Evolutionary conservation across 2,113 vertebrate genomes (phyloP).

Genomic region (Quiscalus mexicanus): DNA sequence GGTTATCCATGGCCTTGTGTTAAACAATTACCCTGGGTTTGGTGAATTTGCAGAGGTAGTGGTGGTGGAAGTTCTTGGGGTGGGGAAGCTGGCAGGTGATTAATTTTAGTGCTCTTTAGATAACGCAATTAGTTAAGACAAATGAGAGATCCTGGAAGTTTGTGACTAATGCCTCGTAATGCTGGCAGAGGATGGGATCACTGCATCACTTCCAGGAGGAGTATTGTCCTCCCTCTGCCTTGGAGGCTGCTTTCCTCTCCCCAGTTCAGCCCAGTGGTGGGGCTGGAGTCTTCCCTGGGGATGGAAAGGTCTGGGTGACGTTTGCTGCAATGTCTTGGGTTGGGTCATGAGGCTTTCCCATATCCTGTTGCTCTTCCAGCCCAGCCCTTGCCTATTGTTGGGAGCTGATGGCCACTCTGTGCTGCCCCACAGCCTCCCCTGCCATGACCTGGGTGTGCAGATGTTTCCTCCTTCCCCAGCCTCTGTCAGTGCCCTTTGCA

Average conservation of each 20-base stretch:
- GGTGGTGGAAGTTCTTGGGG: not conserved
- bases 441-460: not conserved
- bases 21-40: not conserved
- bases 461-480: not conserved
- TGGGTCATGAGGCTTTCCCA: not conserved
- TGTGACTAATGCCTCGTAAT: not conserved
- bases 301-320: not conserved
- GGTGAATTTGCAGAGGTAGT: not conserved
- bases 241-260: not conserved
- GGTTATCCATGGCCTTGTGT: not conserved
- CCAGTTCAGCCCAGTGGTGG: not conserved
- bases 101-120: not conserved
- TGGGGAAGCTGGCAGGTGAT: not conserved
- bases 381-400: not conserved
- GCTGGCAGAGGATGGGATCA: not conserved
- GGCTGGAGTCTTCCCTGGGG: not conserved
- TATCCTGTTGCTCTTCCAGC: not conserved
- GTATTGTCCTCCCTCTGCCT: not conserved
- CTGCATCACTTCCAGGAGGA: not conserved
- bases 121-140: not conserved
- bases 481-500: not conserved
- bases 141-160: not conserved
- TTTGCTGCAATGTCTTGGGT: accelerated
- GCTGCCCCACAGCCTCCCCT: not conserved
- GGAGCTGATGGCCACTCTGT: accelerated